These are phyloP conservation scores for Campylorhamphus procurvoides DNA, from an alignment of 2,113 vertebrate species.

Conservation along the genomic window DNA sequence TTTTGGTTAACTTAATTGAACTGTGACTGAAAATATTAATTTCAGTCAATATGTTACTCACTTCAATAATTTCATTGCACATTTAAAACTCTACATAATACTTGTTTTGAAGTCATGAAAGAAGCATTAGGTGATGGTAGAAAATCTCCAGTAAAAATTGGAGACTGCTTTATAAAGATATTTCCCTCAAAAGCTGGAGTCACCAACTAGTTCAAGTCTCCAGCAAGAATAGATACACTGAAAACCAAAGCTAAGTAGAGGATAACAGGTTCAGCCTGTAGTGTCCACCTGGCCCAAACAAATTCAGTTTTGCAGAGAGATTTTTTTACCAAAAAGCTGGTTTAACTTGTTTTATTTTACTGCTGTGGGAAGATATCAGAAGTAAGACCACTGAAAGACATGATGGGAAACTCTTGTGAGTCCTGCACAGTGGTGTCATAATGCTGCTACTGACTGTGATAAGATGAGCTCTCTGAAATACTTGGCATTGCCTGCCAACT, in stretches of 20 bases:
- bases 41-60: neutral
- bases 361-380: neutral
- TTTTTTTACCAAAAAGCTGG: neutral
- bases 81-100: neutral
- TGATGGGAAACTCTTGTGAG: neutral
- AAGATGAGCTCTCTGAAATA: neutral
- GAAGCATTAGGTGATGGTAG: neutral
- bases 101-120: neutral
- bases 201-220: neutral
- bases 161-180: neutral
- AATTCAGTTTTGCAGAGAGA: neutral
- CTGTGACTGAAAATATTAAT: neutral
- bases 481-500: neutral
- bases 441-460: neutral
- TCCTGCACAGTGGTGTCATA: neutral
- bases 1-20: neutral
- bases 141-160: neutral
- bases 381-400: neutral
- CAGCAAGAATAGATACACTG: rapidly evolving
- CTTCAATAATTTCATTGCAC: neutral
- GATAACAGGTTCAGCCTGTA: neutral
- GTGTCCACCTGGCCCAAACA: neutral
- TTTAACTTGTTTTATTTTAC: neutral
- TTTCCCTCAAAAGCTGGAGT: neutral
- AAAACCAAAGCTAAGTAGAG: neutral